Conservation (phyloP, 2,888 invertebrate species). For the Melinaea marsaeus region DNA sequence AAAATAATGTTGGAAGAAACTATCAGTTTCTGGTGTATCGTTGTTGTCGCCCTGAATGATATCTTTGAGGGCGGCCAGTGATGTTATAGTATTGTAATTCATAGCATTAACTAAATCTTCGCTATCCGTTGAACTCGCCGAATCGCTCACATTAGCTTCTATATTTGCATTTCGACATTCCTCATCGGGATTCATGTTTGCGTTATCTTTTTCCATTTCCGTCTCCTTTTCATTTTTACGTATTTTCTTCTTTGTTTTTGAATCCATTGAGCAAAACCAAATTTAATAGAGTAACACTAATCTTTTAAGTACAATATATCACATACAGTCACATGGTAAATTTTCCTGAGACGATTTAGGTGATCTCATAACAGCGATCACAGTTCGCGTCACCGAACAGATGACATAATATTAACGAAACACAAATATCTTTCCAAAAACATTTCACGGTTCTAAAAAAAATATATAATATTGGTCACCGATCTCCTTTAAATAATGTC, state of each 20-base stretch:
- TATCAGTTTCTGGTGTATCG: slow-evolving; percentile 77
- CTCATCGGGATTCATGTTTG: slow-evolving; percentile 42
- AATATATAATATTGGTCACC: slow-evolving; percentile 32
- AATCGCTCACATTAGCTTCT: slow-evolving; percentile 42
- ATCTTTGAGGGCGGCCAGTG: slow-evolving; percentile 82
- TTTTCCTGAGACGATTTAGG: slow-evolving; percentile 42
- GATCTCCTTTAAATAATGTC: slow-evolving; percentile 20
- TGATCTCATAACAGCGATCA: slow-evolving; percentile 53
- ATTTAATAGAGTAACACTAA: slow-evolving; percentile 13
- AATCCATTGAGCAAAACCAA: slow-evolving; percentile 52
- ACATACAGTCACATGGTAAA: slow-evolving; percentile 63
- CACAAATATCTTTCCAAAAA: slow-evolving; percentile 44
- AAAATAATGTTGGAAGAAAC: slow-evolving; percentile 85
- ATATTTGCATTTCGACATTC: slow-evolving; percentile 45
- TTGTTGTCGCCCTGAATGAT: slow-evolving; percentile 79
- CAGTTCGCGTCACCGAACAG: slow-evolving; percentile 55
- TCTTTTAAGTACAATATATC: slow-evolving; percentile 32
- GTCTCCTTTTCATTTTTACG: slow-evolving; percentile 68
- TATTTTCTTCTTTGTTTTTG: slow-evolving; percentile 50
- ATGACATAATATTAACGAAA: slow-evolving; percentile 45
- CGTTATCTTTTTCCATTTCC: slow-evolving; percentile 48
- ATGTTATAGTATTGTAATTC: slow-evolving; percentile 84
- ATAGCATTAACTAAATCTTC: slow-evolving; percentile 81
- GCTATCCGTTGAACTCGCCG: slow-evolving; percentile 78
- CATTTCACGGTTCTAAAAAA: slow-evolving; percentile 59